A percentile compares a stretch with the other conserved stretches of the same genome.
Evolutionary conservation across 2,797 vertebrate species (phyloP).

Genomic region (Typhlichthys subterraneus): DNA sequence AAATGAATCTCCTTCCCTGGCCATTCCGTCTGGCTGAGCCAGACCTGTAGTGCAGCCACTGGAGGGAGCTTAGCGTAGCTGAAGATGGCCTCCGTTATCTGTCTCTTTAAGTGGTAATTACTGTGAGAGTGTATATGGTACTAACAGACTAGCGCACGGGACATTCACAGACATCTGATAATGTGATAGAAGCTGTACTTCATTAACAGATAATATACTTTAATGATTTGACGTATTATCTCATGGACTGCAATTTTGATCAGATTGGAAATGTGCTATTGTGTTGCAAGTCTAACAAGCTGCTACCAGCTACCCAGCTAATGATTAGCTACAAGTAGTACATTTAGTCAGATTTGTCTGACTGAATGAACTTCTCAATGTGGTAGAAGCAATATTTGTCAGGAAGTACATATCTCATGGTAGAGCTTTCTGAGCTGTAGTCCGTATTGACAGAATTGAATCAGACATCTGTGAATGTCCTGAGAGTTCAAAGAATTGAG

Average conservation of each 20-base stretch:
- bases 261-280: neutral
- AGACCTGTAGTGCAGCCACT: conserved; percentile 12
- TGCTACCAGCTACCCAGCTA: too few species aligned
- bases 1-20: conserved; percentile 37
- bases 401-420: too few species aligned
- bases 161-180: conserved; percentile 57
- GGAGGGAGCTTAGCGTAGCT: conserved; percentile 22
- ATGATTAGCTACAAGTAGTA: too few species aligned
- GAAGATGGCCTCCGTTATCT: conserved; percentile 37
- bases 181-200: conserved; percentile 17
- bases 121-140: conserved; percentile 22
- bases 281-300: too few species aligned
- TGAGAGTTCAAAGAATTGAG: conserved; percentile 26
- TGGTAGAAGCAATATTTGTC: too few species aligned
- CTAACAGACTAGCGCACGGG: conserved; percentile 28
- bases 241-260: conserved; percentile 13
- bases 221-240: conserved; percentile 10
- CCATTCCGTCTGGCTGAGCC: conserved; percentile 5
- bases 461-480: conserved; percentile 44
- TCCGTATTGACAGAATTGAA: neutral
- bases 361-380: neutral
- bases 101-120: conserved; percentile 37
- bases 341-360: too few species aligned
- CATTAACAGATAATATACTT: conserved; percentile 30
- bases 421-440: too few species aligned